Percentiles rank a stretch among this genome's conserved stretches.
Conservation (phyloP, 2,888 invertebrate species). For the Nephrotoma guestfalica region DNA sequence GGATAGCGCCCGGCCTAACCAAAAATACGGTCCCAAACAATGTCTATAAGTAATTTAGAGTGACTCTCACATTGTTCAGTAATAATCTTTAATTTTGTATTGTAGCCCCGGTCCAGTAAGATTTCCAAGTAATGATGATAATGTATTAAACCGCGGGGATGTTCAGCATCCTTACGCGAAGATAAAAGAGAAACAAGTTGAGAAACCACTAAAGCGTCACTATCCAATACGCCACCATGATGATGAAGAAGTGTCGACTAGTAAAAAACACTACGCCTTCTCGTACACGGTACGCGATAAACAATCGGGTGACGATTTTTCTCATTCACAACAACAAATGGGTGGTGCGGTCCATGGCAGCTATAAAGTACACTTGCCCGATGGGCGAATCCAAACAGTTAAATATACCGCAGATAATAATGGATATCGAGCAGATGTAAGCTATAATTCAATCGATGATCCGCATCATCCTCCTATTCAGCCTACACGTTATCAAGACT, state of each 20-base stretch:
- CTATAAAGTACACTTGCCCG: conserved; percentile 51
- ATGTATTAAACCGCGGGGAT: background rate
- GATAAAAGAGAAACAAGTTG: conserved; percentile 1
- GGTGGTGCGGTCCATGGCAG: conserved; percentile 49
- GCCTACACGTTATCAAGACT: background rate
- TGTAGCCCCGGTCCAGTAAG: conserved; percentile 10
- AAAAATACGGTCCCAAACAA: background rate
- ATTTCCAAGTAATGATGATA: conserved; percentile 8
- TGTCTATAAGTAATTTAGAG: background rate
- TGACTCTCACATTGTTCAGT: background rate
- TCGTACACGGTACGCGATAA: conserved; percentile 48
- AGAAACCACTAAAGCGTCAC: background rate
- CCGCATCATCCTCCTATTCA: background rate
- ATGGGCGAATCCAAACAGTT: conserved; percentile 49
- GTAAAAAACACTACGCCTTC: conserved; percentile 42
- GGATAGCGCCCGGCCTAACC: background rate
- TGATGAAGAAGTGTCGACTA: background rate
- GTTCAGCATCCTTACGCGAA: conserved; percentile 8
- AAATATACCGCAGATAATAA: conserved; percentile 49
- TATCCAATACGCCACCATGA: background rate
- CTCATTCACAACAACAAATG: conserved; percentile 41
- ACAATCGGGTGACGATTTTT: conserved; percentile 50
- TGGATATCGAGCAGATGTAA: conserved; percentile 50
- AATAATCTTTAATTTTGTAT: background rate
- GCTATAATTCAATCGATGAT: conserved; percentile 29